Conservation (phyloP, 1,140 invertebrate genomes). For the Drosophila mojavensis region DNA sequence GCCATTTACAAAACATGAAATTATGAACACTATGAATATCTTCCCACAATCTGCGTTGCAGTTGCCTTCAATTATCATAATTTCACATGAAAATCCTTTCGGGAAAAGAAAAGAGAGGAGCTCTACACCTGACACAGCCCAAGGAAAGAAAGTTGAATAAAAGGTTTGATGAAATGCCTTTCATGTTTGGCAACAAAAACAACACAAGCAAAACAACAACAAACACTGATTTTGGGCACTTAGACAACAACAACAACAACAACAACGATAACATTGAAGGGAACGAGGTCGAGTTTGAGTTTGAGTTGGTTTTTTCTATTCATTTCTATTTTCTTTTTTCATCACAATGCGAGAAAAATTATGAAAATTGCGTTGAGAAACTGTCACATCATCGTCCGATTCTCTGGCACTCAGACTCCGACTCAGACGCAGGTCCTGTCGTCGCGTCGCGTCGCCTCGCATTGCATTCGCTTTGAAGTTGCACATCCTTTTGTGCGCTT, state of each 20-base stretch:
- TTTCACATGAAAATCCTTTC: slow-evolving; percentile 68
- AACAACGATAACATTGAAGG: slow-evolving; percentile 19
- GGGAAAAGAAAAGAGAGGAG: slow-evolving; percentile 13
- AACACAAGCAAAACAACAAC: slow-evolving; percentile 62
- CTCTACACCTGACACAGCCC: slow-evolving; percentile 63
- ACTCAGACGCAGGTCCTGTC: slow-evolving; percentile 35
- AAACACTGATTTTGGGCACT: slow-evolving; percentile 76
- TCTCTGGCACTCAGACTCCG: slow-evolving; percentile 21
- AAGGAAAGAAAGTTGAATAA: slow-evolving; percentile 2
- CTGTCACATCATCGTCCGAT: slow-evolving; percentile 72
- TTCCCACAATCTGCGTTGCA: slow-evolving; percentile 39
- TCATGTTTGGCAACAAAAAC: slow-evolving; percentile 73
- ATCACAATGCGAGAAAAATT: slow-evolving; percentile 35
- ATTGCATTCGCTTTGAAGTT: slow-evolving; percentile 76
- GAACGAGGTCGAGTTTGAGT: background rate
- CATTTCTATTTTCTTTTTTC: background rate
- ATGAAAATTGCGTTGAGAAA: slow-evolving; percentile 70
- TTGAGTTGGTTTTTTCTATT: background rate
- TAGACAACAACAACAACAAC: slow-evolving; percentile 64
- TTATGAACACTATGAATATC: slow-evolving; percentile 3
- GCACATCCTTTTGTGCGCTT: slow-evolving; percentile 59
- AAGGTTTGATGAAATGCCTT: slow-evolving; percentile 63
- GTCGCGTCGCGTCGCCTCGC: slow-evolving; percentile 12
- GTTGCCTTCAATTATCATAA: slow-evolving; percentile 69
- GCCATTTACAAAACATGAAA: slow-evolving; percentile 20